Conservation (phyloP, 1,140 invertebrate species). For the Galleria mellonella region DNA sequence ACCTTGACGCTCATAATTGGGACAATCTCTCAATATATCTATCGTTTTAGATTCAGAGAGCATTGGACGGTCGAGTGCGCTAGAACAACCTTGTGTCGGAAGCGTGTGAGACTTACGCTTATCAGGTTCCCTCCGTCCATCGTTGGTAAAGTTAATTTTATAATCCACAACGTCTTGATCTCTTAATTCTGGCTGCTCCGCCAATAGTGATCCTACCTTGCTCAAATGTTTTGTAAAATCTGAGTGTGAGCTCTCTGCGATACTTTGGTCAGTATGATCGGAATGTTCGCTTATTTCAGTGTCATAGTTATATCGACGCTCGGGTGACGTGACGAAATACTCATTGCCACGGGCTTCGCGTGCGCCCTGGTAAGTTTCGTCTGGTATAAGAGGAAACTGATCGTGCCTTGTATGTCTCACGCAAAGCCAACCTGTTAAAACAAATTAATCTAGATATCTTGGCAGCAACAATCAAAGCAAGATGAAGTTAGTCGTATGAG, state of each 20-base stretch:
- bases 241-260: slow-evolving; percentile 56
- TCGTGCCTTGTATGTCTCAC: slow-evolving; percentile 88
- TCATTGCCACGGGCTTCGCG: slow-evolving; percentile 27
- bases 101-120: slow-evolving; percentile 74
- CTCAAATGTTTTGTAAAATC: slow-evolving; percentile 36
- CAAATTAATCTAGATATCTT: neutral
- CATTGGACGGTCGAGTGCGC: slow-evolving; percentile 73
- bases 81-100: slow-evolving; percentile 64
- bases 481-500: too few species aligned
- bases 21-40: slow-evolving; percentile 59
- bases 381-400: slow-evolving; percentile 86
- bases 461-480: too few species aligned
- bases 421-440: slow-evolving; percentile 84
- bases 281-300: slow-evolving; percentile 63
- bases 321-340: slow-evolving; percentile 41
- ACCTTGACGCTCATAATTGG: slow-evolving; percentile 40
- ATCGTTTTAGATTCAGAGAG: slow-evolving; percentile 80
- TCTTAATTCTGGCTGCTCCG: slow-evolving; percentile 17
- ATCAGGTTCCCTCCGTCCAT: slow-evolving; percentile 31
- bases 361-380: slow-evolving; percentile 75
- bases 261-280: slow-evolving; percentile 66
- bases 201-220: slow-evolving; percentile 27
- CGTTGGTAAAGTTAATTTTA: slow-evolving; percentile 18
- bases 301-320: slow-evolving; percentile 51
- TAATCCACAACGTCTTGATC: slow-evolving; percentile 46